Evolutionary conservation across 2,113 vertebrate species (phyloP).

Genomic region (Pseudonaja textilis): DNA sequence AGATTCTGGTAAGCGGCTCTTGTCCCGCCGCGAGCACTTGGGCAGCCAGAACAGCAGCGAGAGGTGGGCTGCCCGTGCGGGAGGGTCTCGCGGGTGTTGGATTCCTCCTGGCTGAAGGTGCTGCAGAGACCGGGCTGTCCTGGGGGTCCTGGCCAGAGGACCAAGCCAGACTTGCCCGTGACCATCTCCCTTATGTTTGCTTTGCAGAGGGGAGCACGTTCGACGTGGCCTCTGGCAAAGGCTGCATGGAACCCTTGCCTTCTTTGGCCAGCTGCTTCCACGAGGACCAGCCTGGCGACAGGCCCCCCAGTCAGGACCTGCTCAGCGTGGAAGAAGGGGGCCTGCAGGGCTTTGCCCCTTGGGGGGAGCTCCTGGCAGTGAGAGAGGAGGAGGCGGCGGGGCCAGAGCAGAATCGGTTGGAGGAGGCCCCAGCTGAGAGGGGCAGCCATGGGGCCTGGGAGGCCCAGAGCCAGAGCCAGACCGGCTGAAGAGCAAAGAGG

Average conservation of each 20-base stretch:
- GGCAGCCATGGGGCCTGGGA: background rate
- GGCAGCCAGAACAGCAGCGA: background rate
- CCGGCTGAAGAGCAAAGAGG: background rate
- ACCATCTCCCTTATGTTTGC: background rate
- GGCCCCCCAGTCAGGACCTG: conserved; percentile 75
- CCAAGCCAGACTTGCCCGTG: background rate
- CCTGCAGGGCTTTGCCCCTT: background rate
- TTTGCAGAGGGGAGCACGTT: conserved; percentile 95
- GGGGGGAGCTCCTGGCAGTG: background rate
- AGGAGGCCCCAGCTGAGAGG: background rate
- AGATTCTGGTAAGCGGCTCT: background rate
- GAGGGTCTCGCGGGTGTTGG: background rate
- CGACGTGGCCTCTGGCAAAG: conserved; percentile 92
- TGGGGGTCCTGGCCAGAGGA: background rate
- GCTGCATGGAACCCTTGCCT: conserved; percentile 86
- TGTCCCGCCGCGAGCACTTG: background rate
- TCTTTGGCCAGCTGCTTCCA: conserved; percentile 84
- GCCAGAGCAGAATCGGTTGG: background rate
- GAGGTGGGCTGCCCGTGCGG: background rate
- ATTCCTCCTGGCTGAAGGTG: background rate
- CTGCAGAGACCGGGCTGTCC: background rate
- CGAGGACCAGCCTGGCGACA: conserved; percentile 77
- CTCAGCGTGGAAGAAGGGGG: background rate
- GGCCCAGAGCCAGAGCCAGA: background rate
- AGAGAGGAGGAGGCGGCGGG: background rate